Conservation (phyloP, 1,140 invertebrate species). For the Sinella curviseta region DNA sequence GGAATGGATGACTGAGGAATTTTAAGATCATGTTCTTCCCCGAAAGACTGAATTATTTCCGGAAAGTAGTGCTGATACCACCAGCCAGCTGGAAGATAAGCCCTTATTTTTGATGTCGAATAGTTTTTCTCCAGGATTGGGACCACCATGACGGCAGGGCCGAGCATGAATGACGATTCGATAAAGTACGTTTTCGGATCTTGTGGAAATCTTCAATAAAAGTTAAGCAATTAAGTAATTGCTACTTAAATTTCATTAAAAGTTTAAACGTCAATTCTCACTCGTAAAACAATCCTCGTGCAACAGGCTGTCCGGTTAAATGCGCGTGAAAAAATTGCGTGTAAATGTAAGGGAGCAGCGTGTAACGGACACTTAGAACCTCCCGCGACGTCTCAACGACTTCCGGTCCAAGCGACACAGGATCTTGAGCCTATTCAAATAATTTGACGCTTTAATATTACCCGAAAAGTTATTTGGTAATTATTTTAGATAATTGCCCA, state of each 20-base stretch:
- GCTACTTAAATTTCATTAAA: too few species aligned
- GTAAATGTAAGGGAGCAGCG: slow-evolving; percentile 78
- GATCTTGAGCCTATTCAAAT: slow-evolving; percentile 65
- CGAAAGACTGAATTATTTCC: slow-evolving; percentile 53
- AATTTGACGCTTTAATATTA: not conserved
- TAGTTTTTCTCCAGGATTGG: slow-evolving; percentile 67
- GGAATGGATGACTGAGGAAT: slow-evolving; percentile 67
- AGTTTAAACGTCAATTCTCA: too few species aligned
- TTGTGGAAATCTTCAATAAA: slow-evolving; percentile 65
- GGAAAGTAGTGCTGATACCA: slow-evolving; percentile 66
- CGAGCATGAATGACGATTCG: slow-evolving; percentile 80
- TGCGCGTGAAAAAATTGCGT: slow-evolving; percentile 75
- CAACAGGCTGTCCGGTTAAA: slow-evolving; percentile 69
- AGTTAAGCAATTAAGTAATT: too few species aligned
- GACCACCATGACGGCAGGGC: slow-evolving; percentile 70
- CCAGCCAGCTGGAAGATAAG: slow-evolving; percentile 75
- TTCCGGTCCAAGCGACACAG: slow-evolving; percentile 68
- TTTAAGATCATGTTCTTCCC: slow-evolving; percentile 58
- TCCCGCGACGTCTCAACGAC: slow-evolving; percentile 66
- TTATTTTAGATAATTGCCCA: slow-evolving; percentile 31
- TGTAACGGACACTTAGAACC: slow-evolving; percentile 69
- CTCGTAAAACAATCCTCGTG: slow-evolving; percentile 78
- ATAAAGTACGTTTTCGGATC: slow-evolving; percentile 69
- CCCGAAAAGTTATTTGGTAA: not conserved
- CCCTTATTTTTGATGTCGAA: slow-evolving; percentile 56